phyloP scores from a whole-genome alignment of 1,140 invertebrate species.

The Plectus sambesii region DNA sequence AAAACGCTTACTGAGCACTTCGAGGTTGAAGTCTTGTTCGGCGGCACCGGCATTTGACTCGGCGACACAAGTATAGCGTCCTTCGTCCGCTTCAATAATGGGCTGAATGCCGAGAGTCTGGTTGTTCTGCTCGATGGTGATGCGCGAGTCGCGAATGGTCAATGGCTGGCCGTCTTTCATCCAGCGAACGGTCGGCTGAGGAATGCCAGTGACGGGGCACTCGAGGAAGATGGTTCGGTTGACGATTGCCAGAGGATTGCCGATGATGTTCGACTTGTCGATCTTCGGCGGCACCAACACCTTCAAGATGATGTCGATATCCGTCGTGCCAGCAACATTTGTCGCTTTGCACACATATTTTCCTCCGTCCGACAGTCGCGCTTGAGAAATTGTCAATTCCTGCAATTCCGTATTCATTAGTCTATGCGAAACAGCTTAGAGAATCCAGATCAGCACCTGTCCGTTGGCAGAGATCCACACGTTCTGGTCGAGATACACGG shows the following conservation, averaged over 20 bases:
- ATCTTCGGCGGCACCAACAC: slow-evolving; percentile 50
- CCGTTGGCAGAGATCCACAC: slow-evolving; percentile 29
- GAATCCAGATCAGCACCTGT: slow-evolving; percentile 21
- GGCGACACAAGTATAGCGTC: slow-evolving; percentile 33
- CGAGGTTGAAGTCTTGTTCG: slow-evolving; percentile 31
- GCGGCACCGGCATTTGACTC: slow-evolving; percentile 32
- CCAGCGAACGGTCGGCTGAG: slow-evolving; percentile 47
- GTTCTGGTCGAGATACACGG: slow-evolving; percentile 28
- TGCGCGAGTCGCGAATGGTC: slow-evolving; percentile 12
- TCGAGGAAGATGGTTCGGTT: slow-evolving; percentile 48
- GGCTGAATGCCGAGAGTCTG: slow-evolving; percentile 36
- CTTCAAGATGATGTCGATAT: slow-evolving; percentile 45
- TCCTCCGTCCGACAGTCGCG: slow-evolving; percentile 45
- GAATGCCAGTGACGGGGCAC: slow-evolving; percentile 48
- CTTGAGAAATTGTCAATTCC: slow-evolving; percentile 41
- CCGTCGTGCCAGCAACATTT: slow-evolving; percentile 48
- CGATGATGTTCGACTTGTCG: slow-evolving; percentile 51
- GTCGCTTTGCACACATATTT: slow-evolving; percentile 47
- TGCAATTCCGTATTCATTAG: slow-evolving; percentile 22
- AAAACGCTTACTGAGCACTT: slow-evolving; percentile 30
- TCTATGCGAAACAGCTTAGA: background rate
- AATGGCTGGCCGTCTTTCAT: slow-evolving; percentile 45
- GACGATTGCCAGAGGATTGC: slow-evolving; percentile 37
- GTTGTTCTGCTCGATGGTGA: slow-evolving; percentile 29
- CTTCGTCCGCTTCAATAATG: slow-evolving; percentile 25